Base-by-base conservation (phyloP, 2,888 invertebrate species). In the Cerastis leucographa region DNA sequence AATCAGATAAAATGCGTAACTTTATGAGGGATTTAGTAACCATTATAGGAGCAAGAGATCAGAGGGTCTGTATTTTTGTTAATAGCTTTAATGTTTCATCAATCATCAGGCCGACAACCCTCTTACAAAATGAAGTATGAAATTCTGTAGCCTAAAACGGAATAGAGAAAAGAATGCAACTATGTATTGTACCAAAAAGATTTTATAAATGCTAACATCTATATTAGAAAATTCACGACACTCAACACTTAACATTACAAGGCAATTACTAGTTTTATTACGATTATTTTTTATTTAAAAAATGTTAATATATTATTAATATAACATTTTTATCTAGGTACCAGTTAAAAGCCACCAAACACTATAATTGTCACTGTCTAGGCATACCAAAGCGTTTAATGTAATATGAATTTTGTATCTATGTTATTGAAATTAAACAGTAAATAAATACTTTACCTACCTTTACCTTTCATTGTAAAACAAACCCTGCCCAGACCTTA, bases 361-460 rank as follows among this genome's bases (percentile, higher is more conserved):
- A 80, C 76, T 65, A 81, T 35, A 35, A 35, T 51, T 61, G 46
- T 67, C 81, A 80, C 72, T 72, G 66, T 69, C 75, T 83, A 87
- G 65, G 76, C 83, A 89, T 91, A 93, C 92, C 92, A 92, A 93
- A 93, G 92, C 90, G 87, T 90, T 89, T 89, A 88, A 75, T 85
- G 83, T 89, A 88, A 88, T 78, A 75, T 88, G 89, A 91, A 86
- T 91, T 92, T 93, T 94, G 89, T 94, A 93, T 91, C 88, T 89
- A 91, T 92, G 89, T 93, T 92, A 92, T 90, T 92, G 90, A 91
- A 90, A 86, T 89, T 82, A 82, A 87, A 87, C 89, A 92, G 88
- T 94, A 94, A 95, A 94, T 94, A 94, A 92, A 91, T 94, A 94
- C 93, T 94, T 94, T 94, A 94, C 87, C 78, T 91, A 92, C 1